Evolutionary conservation across 2,797 vertebrate species (phyloP), one percentile per base, ranked within the genome.

Genomic region (Channa striata): DNA sequence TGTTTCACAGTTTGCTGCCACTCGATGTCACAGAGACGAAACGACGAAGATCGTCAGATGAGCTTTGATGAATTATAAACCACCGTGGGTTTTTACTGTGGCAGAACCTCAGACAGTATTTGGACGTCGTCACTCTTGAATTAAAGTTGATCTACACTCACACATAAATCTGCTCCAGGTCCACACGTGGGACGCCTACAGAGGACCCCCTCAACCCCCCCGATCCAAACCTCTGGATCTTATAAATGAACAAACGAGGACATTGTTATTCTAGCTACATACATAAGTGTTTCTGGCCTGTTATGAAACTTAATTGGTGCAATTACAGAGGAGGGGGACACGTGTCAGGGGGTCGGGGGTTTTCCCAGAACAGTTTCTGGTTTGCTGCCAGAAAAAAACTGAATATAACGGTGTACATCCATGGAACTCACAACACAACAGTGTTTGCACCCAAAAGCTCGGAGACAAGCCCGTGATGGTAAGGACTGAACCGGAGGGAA

Each of bases 271-370:
- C 77, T 84, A 78, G 81, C 82, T 83, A 83, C 85, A 85, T 72
- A 84, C 90, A 88, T 72, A 78, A 89, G 78, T 80, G 82, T 90
- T 87, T 83, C 81, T 80, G 82, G 59, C 67, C 85, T 84, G 86
- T 90, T 87, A 87, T 90, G 88, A 91, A 91, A 91, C 90, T 88
- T 88, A 91, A 89, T 86, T 87, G 84, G 77, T 12, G 46, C 80
- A 86, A 88, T 91, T 88, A 86, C 65, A 52, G 72, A 51, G 73
- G 72, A 36, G 83, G 78, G 81, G 87, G 81, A 72, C 72, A 48
- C 84, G 76, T 86, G 83, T 87, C 79, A 72, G 84, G 54, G 77
- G 76, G 69, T 77, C 78, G 47, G 88, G 83, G 86, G 87, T 57
- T 88, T 91, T 87, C 87, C 86, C 84, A 78, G 62, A 1, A 10